These are phyloP conservation scores for Diabrotica balteata DNA, from an alignment of 2,888 invertebrate genomes.

Conservation along the genomic window DNA sequence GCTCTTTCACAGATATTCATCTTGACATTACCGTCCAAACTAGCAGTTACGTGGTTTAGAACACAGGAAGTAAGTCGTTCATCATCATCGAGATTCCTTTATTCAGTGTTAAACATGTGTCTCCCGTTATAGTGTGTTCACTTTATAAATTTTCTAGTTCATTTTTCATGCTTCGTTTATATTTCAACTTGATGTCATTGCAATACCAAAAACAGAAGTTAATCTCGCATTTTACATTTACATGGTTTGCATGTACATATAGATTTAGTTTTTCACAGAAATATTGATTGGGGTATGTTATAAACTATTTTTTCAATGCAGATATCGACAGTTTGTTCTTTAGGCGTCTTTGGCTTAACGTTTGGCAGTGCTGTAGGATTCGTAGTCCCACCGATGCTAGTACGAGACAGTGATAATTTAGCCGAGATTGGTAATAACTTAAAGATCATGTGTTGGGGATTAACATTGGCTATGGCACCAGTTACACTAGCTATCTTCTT, in stretches of 20 bases:
- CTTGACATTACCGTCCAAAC: slow-evolving; percentile 85
- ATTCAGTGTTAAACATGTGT: too few species aligned
- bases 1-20: slow-evolving; percentile 91
- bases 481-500: slow-evolving; percentile 42
- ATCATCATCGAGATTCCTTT: too few species aligned
- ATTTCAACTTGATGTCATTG: too few species aligned
- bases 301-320: slow-evolving; percentile 11
- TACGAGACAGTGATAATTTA: slow-evolving; percentile 51
- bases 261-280: too few species aligned
- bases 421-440: slow-evolving; percentile 57
- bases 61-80: slow-evolving; percentile 76
- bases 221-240: too few species aligned
- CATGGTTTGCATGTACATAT: too few species aligned
- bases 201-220: too few species aligned
- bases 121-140: too few species aligned
- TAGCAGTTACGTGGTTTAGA: slow-evolving; percentile 98
- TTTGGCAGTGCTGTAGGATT: slow-evolving; percentile 47
- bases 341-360: slow-evolving; percentile 49
- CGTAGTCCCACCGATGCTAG: slow-evolving; percentile 52
- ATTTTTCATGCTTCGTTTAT: too few species aligned
- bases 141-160: too few species aligned
- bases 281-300: too few species aligned
- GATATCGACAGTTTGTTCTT: slow-evolving; percentile 49
- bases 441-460: slow-evolving; percentile 64
- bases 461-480: slow-evolving; percentile 47